Percentiles rank a stretch among this genome's conserved stretches.
Evolutionary conservation across 2,888 invertebrate genomes (phyloP).

Genomic region (Apodemia zela): DNA sequence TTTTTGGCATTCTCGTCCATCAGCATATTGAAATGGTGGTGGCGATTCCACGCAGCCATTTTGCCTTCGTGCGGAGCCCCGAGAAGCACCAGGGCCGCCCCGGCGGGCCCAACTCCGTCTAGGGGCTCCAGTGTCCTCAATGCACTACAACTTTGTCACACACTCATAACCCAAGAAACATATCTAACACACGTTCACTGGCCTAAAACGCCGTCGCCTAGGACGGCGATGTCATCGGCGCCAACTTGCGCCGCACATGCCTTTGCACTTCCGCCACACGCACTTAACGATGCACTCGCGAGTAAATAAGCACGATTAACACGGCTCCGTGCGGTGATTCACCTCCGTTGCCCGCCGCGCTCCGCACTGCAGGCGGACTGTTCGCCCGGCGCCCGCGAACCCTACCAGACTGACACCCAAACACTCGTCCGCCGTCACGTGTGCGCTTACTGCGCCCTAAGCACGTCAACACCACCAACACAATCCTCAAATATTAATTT

Average conservation of each 20-base stretch:
- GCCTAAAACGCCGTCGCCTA: conserved; percentile 61
- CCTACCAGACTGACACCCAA: conserved; percentile 71
- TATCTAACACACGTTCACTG: conserved; percentile 71
- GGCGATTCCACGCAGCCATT: conserved; percentile 87
- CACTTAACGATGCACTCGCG: conserved; percentile 72
- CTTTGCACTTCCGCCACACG: conserved; percentile 74
- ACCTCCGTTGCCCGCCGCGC: conserved; percentile 61
- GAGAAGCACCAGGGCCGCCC: conserved; percentile 81
- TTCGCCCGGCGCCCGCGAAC: conserved; percentile 51
- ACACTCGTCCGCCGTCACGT: conserved; percentile 70
- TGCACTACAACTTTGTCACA: conserved; percentile 75
- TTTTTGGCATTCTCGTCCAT: conserved; percentile 85
- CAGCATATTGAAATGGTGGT: conserved; percentile 86
- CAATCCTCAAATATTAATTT: conserved; percentile 47
- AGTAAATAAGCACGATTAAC: conserved; percentile 74
- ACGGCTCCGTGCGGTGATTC: conserved; percentile 68
- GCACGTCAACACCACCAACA: conserved; percentile 50
- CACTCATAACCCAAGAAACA: conserved; percentile 77
- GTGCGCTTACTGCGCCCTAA: conserved; percentile 51
- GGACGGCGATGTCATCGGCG: conserved; percentile 73
- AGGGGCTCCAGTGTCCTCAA: conserved; percentile 83
- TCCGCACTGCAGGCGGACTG: conserved; percentile 70
- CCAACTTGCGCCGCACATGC: conserved; percentile 70
- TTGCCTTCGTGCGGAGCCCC: conserved; percentile 82
- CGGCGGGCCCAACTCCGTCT: conserved; percentile 82